Evolutionary conservation across 2,113 vertebrate species (phyloP).

Genomic region (Serinus canaria): DNA sequence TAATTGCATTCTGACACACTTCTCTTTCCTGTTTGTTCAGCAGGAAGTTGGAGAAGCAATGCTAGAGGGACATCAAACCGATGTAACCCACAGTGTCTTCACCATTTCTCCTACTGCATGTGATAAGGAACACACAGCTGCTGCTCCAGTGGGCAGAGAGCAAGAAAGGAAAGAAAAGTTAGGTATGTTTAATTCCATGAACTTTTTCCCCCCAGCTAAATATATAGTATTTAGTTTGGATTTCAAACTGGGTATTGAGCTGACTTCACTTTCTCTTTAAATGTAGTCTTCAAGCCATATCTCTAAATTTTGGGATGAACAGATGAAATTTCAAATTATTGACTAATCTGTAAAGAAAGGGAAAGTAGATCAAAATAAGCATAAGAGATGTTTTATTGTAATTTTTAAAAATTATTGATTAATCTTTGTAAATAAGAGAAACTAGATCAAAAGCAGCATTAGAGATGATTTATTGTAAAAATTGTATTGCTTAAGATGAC

Average conservation of each 20-base stretch:
- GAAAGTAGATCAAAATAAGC: neutral
- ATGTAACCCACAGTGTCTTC: slow-evolving; percentile 16
- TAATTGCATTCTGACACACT: slow-evolving; percentile 58
- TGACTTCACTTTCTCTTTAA: neutral
- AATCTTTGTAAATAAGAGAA: neutral
- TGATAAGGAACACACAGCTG: neutral
- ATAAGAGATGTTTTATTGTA: neutral
- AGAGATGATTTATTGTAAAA: neutral
- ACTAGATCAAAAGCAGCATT: neutral
- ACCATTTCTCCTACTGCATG: slow-evolving; percentile 33
- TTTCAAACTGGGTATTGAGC: neutral
- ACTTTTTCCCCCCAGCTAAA: neutral
- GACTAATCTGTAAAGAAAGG: neutral
- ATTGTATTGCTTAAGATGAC: neutral
- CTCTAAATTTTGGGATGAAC: neutral
- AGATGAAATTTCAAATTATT: neutral
- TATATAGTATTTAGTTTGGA: neutral
- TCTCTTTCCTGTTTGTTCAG: slow-evolving; percentile 90
- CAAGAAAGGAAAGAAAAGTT: slow-evolving; percentile 52
- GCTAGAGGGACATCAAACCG: slow-evolving; percentile 67
- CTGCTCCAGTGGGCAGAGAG: neutral
- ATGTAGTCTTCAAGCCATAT: neutral
- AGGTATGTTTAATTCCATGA: slow-evolving; percentile 66
- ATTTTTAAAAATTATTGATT: neutral
- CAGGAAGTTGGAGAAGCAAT: slow-evolving; percentile 82